Percentiles rank a stretch among this genome's conserved stretches.
phyloP scores from a whole-genome alignment of 2,888 invertebrate genomes.

The Lasius fuliginosus region DNA sequence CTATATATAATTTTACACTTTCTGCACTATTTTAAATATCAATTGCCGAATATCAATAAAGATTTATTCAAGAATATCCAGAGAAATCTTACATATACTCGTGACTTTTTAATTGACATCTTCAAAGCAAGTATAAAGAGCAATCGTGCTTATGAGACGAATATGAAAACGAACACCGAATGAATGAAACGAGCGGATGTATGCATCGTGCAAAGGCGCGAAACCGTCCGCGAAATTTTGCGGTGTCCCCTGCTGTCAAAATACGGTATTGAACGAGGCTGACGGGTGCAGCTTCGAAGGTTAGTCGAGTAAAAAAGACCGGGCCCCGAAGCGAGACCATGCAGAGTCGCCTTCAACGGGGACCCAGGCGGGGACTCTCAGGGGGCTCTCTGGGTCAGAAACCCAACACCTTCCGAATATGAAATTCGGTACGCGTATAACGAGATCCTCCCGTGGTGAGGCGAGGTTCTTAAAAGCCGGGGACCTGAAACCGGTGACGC shows the following conservation, averaged over 20 bases:
- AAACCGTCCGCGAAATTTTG: constrained; percentile 82
- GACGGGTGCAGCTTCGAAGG: constrained; percentile 74
- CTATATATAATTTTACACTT: not conserved
- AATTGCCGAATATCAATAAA: not conserved
- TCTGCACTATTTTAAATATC: not conserved
- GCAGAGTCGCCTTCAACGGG: constrained; percentile 60
- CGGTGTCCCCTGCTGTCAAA: constrained; percentile 85
- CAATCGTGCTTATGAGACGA: constrained; percentile 39
- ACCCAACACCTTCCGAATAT: constrained; percentile 81
- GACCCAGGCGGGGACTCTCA: constrained; percentile 55
- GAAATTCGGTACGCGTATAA: constrained; percentile 79
- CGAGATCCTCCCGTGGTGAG: constrained; percentile 80
- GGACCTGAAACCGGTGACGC: constrained; percentile 38
- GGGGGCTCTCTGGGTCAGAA: constrained; percentile 79
- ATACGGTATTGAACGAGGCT: constrained; percentile 81
- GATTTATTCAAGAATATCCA: not conserved
- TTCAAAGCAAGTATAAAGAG: not conserved
- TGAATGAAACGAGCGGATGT: constrained; percentile 48
- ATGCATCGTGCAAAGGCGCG: constrained; percentile 66
- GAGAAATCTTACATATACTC: not conserved
- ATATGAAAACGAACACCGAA: constrained; percentile 52
- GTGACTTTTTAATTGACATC: not conserved
- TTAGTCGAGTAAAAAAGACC: constrained; percentile 65
- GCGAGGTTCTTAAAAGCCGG: constrained; percentile 76
- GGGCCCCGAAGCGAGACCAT: constrained; percentile 46